Evolutionary conservation across 2,888 invertebrate genomes (phyloP), one percentile per base, ranked within the genome.

Genomic region (Lasioglossum lativentre): DNA sequence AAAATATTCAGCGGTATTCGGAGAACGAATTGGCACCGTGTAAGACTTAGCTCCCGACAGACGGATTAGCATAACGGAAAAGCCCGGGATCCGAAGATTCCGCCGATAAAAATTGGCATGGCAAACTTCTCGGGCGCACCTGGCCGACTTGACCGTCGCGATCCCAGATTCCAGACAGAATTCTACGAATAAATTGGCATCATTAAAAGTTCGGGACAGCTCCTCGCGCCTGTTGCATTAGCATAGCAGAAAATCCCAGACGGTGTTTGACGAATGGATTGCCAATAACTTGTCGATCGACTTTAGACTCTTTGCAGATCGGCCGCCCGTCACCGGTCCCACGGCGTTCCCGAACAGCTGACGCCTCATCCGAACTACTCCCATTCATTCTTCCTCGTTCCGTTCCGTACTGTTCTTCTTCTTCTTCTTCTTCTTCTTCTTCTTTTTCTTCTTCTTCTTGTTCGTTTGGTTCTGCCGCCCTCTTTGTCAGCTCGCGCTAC

Each of bases 311-410:
- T 63, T 73, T 70, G 56, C 59, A 42, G 47, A 66, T 85, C 80
- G 71, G 73, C 84, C 74, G 86, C 40, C 86, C 80, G 40, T 78
- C 78, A 78, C 63, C 78, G 70, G 72, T n/a, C 23, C 74, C 66
- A 73, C 80, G 75, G 63, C 73, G 80, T 76, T 75, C 56, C 59
- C 40, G 59, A 86, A 82, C 90, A 88, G 89, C 89, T 89, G 92
- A 89, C 79, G 80, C 47, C 59, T 77, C n/a, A 56, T n/a, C n/a
- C 75, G 10, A 14, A 71, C 63, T 71, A 34, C 74, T 68, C 77
- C 79, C 74, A 79, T 83, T 70, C 77, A 71, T 27, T 30, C n/a
- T 81, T 52, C 38, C 63, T 40, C 59, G n/a, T 70, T 70, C 47
- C 59, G n/a, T 70, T 70, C 47, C 72, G 76, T 30, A 6, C 30